Evolutionary conservation across 2,113 vertebrate genomes (phyloP).

Genomic region (Ammodytes marinus): DNA sequence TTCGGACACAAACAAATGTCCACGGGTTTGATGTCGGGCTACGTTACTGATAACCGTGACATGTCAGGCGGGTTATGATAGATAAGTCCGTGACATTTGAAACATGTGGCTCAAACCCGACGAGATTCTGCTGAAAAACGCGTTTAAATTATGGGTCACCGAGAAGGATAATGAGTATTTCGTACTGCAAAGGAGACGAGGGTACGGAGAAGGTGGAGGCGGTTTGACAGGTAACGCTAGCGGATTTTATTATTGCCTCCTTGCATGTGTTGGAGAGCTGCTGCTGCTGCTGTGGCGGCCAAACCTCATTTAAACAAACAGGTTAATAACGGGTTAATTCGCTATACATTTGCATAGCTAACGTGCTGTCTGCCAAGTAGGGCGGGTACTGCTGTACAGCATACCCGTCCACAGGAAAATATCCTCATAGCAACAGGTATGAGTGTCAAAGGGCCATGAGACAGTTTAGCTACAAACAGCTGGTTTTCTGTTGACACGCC

Average conservation of each 20-base stretch:
- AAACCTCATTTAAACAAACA: not conserved
- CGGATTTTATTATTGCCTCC: constrained; percentile 4
- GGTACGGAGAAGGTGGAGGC: constrained; percentile 92
- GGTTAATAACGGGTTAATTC: not conserved
- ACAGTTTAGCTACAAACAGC: constrained; percentile 7
- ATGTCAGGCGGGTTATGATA: constrained; percentile 63
- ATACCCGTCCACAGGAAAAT: not conserved
- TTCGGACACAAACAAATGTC: constrained; percentile 79
- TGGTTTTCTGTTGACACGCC: constrained; percentile 12
- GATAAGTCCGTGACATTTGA: constrained; percentile 47
- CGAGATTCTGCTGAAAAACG: constrained; percentile 96
- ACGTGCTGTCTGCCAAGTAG: constrained; percentile 8
- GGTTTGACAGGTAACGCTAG: constrained; percentile 90
- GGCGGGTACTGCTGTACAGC: constrained; percentile 34
- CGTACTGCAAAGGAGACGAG: constrained; percentile 94
- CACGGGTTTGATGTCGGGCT: constrained; percentile 59
- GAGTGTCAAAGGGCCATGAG: not conserved
- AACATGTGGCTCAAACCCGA: constrained; percentile 97
- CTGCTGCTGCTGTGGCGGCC: not conserved
- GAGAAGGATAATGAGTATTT: constrained; percentile 95
- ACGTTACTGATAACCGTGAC: constrained; percentile 59
- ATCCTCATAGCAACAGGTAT: constrained; percentile 72
- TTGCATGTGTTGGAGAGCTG: not conserved
- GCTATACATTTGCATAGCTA: not conserved
- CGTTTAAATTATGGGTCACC: constrained; percentile 95